These are phyloP conservation scores for Nothoprocta pentlandii DNA, from an alignment of 2,113 vertebrate genomes.

Conservation along the genomic window DNA sequence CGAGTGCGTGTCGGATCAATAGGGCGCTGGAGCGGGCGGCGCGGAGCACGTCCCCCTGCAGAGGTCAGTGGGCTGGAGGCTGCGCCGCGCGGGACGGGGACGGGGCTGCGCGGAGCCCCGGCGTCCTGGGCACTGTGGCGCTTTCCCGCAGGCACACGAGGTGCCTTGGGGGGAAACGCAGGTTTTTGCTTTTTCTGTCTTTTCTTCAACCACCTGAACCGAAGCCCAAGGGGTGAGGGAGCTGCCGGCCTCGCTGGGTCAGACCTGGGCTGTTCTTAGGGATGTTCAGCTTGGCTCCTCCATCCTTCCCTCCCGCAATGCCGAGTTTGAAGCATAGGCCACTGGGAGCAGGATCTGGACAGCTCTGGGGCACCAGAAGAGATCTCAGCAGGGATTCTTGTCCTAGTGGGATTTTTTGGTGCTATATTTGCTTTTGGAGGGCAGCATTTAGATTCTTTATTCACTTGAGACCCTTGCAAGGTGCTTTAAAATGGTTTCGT, in stretches of 20 bases:
- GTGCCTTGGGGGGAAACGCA: not conserved
- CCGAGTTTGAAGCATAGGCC: not conserved
- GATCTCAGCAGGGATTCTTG: not conserved
- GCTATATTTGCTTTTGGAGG: not conserved
- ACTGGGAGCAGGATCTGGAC: not conserved
- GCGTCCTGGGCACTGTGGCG: not conserved
- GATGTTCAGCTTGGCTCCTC: accelerated
- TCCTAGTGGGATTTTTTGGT: not conserved
- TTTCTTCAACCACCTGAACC: not conserved
- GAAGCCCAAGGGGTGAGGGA: accelerated
- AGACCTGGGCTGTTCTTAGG: no score
- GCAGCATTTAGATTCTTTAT: not conserved
- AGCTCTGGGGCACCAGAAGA: not conserved
- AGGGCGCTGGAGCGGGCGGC: conserved; percentile 82
- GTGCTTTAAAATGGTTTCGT: not conserved
- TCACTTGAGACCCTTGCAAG: not conserved
- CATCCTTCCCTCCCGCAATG: accelerated
- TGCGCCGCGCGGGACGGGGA: accelerated
- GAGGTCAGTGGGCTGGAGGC: conserved; percentile 82
- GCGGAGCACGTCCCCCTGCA: no score
- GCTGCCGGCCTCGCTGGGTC: accelerated
- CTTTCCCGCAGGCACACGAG: not conserved
- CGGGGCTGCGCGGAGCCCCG: accelerated
- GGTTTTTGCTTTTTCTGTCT: not conserved
- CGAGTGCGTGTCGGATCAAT: conserved; percentile 95